Percentiles rank a stretch among this genome's conserved stretches.
Conservation (phyloP, 2,888 invertebrate species). For the Hirtodrosophila confusa region DNA sequence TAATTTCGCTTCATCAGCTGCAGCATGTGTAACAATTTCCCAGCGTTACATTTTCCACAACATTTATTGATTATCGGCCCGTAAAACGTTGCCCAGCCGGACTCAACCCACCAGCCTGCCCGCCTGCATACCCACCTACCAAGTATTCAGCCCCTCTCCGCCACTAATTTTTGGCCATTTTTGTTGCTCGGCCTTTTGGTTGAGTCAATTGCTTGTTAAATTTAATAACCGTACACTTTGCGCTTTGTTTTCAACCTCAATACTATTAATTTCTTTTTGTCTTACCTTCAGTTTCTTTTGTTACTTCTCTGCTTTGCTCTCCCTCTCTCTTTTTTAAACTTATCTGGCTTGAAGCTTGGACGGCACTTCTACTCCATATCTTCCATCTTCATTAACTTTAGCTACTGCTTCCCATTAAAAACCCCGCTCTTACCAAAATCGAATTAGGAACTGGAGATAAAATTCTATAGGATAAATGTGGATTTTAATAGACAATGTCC, state of each 20-base stretch:
- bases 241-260: conserved; percentile 37
- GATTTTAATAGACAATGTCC: too few species aligned
- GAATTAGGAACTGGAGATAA: too few species aligned
- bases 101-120: background rate
- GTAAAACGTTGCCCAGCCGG: conserved; percentile 16
- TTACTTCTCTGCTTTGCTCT: background rate
- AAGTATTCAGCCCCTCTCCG: background rate
- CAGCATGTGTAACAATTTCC: conserved; percentile 58
- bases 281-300: background rate
- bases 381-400: background rate
- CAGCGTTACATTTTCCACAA: conserved; percentile 59
- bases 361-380: too few species aligned
- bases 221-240: conserved; percentile 55
- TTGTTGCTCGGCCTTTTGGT: conserved; percentile 28
- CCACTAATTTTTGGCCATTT: conserved; percentile 7
- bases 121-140: conserved; percentile 1
- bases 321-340: background rate
- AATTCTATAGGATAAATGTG: too few species aligned
- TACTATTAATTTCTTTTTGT: conserved; percentile 38
- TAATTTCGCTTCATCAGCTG: conserved; percentile 54
- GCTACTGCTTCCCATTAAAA: too few species aligned
- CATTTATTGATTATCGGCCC: conserved; percentile 72
- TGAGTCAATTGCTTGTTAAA: conserved; percentile 60
- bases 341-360: too few species aligned
- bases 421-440: too few species aligned